Evolutionary conservation across 2,113 vertebrate species (phyloP).

Genomic region (Amazona vittata): DNA sequence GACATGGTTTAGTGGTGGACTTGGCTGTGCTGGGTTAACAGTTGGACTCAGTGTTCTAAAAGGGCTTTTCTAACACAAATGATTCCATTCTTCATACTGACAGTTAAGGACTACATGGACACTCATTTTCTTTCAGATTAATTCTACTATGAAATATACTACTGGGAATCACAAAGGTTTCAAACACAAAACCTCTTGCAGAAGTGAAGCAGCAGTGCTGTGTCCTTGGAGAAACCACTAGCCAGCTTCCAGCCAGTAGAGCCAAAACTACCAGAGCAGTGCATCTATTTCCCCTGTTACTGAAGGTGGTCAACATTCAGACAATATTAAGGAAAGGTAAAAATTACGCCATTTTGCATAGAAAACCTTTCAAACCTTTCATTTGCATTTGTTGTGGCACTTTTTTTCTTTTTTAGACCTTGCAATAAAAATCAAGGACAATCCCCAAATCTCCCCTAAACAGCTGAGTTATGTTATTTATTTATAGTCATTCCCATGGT

Average conservation of each 20-base stretch:
- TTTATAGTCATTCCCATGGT: neutral
- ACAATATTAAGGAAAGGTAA: neutral
- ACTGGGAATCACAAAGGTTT: neutral
- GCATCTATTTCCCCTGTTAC: too few species aligned
- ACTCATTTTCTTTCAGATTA: neutral
- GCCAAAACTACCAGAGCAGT: too few species aligned
- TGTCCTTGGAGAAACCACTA: neutral
- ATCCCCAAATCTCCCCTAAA: neutral
- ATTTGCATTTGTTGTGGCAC: neutral
- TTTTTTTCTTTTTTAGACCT: too few species aligned
- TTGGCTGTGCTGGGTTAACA: neutral
- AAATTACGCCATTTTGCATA: neutral
- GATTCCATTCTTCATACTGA: neutral
- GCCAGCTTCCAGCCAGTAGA: neutral
- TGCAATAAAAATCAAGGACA: neutral
- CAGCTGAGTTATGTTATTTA: neutral
- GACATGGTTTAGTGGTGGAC: neutral
- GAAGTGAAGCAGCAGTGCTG: rapidly evolving
- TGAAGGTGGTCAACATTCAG: too few species aligned
- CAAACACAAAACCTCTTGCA: neutral
- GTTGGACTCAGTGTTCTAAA: neutral
- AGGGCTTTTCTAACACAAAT: neutral
- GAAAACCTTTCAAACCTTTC: neutral
- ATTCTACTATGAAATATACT: neutral
- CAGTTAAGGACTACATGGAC: neutral